These are phyloP conservation scores for Channallabes apus DNA, from an alignment of 2,797 vertebrate species.

Conservation along the genomic window DNA sequence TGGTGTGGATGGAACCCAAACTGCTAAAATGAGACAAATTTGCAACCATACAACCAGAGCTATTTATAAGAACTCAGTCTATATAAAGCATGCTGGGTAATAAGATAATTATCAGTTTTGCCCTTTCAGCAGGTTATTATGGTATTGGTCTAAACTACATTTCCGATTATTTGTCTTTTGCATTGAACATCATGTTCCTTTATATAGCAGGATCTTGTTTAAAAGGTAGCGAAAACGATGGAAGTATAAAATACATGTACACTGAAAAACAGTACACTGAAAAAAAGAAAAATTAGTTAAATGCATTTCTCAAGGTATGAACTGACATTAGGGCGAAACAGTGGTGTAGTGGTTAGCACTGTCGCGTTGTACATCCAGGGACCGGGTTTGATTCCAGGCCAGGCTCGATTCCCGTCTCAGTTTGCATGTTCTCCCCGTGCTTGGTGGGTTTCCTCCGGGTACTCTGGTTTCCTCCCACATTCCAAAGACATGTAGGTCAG, in stretches of 20 bases:
- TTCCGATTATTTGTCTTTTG: background rate
- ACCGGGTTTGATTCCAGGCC: too few relatives aligned
- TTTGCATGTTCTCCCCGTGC: too few relatives aligned
- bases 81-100: background rate
- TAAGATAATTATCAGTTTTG: background rate
- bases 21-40: background rate
- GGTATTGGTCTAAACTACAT: background rate
- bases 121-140: background rate
- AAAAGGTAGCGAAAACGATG: background rate
- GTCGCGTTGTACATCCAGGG: background rate
- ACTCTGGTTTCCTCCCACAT: too few relatives aligned
- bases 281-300: background rate
- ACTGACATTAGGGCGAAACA: background rate
- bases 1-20: constrained; percentile 3
- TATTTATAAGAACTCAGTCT: background rate
- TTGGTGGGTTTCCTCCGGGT: too few relatives aligned
- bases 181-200: background rate
- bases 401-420: too few relatives aligned
- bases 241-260: background rate
- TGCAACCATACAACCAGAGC: background rate
- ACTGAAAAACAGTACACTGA: background rate
- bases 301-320: background rate
- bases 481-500: too few relatives aligned
- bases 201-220: background rate
- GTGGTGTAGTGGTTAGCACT: too few relatives aligned